Conservation (phyloP, 2,113 vertebrate genomes). For the Pterocles gutturalis region DNA sequence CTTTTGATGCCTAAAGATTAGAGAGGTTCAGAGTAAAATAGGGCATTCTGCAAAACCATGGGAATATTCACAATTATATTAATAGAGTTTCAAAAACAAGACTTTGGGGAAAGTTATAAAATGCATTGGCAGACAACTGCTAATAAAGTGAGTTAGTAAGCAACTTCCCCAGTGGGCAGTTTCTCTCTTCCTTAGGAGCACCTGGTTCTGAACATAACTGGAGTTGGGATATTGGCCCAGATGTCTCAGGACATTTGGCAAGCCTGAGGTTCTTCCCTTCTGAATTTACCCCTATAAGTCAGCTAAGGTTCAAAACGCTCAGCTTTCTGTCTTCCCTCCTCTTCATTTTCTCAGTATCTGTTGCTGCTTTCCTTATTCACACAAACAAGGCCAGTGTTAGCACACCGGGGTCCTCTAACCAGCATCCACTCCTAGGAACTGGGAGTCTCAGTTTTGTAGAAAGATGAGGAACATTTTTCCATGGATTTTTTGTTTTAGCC, state of each 20-base stretch:
- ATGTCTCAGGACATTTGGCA: conserved; percentile 28
- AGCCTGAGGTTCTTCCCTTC: not conserved
- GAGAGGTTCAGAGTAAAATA: not conserved
- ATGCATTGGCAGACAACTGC: not conserved
- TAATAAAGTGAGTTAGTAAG: conserved; percentile 53
- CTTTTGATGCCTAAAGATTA: not conserved
- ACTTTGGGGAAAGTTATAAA: conserved; percentile 24
- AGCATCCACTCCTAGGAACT: not conserved
- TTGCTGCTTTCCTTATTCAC: not conserved
- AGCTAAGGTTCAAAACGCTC: conserved; percentile 44
- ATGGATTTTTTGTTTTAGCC: not conserved
- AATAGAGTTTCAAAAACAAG: not conserved
- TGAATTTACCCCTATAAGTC: conserved; percentile 34
- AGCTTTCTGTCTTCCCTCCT: not conserved
- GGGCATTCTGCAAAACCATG: not conserved
- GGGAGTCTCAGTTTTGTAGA: not conserved
- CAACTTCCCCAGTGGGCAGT: not conserved
- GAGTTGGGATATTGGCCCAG: not conserved
- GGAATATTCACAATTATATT: not conserved
- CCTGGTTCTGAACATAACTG: conserved; percentile 13
- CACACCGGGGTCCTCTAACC: not conserved
- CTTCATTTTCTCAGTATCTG: not conserved
- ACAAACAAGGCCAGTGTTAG: not conserved
- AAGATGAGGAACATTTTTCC: not conserved
- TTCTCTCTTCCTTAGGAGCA: conserved; percentile 33